Evolutionary conservation across 2,888 invertebrate species (phyloP), one percentile per base, ranked within the genome.

Genomic region (Parnassius apollo): DNA sequence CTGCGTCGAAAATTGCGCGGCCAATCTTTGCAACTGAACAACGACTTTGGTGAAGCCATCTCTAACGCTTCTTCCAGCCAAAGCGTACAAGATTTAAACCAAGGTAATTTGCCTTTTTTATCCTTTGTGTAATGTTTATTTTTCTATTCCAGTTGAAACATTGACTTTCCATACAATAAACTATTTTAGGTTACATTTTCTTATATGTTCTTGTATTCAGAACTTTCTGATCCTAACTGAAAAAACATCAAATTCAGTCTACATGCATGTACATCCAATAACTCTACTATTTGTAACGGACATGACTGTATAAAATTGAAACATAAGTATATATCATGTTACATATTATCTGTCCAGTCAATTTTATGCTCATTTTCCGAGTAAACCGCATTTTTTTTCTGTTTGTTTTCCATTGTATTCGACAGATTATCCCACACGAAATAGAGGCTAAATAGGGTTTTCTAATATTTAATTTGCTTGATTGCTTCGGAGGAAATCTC

Each of bases 51-150:
- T 64, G 93, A 93, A 75, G 95, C 94, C 68, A 94, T 94, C 58
- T 96, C 96, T 8, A 96, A 96, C 76, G 96, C 96, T 55, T 96
- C 96, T 18, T 96, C 96, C 35, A 96, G 96, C 77, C 95, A 96
- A 75, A 96, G 96, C 66, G 95, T 96, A 67, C 93, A 95, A 64
- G 96, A 96, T 74, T 93, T 95, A 59, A 95, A 95, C 77, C 93
- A 93, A 84, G 94, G 95, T 94, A 75, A 65, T 86, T 86, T 87
- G 10, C 2, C 22, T 46, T 44, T 55, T 55, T 9, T 45, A 9
- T 54, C 8, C 9, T 35, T 35, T 35, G 35, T 35, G 35, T 35
- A 35, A 35, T 35, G 35, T 7, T 7, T 35, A 4, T 35, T 35
- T 7, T 35, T 7, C 4, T 35, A 35, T 7, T 35, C 7, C 7